Evolutionary conservation across 2,888 invertebrate genomes (phyloP).

Genomic region (Ormyrus labotus): DNA sequence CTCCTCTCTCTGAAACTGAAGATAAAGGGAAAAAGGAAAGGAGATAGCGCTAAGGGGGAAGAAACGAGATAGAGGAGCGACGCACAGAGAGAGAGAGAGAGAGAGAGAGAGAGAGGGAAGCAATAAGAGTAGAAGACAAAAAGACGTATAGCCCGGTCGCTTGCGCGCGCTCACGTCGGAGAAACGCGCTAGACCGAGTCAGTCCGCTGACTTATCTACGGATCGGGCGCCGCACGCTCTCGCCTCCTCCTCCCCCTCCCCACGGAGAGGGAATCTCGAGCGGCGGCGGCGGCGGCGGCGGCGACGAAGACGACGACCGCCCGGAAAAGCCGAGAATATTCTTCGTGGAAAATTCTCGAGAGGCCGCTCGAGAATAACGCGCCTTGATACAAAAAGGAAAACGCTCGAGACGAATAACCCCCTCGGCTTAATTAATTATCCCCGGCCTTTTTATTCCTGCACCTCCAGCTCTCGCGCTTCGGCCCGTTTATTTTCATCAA

Average conservation of each 20-base stretch:
- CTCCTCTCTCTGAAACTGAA: slow-evolving; percentile 42
- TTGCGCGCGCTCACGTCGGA: slow-evolving; percentile 45
- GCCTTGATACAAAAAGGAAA: slow-evolving; percentile 53
- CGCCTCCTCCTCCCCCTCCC: slow-evolving; percentile 52
- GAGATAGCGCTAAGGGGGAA: slow-evolving; percentile 38
- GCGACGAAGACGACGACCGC: slow-evolving; percentile 40
- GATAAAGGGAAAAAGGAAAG: slow-evolving; percentile 61
- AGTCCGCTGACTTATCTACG: slow-evolving; percentile 72
- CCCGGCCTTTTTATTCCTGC: slow-evolving; percentile 40
- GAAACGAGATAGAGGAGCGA: slow-evolving; percentile 24
- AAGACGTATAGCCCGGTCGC: slow-evolving; percentile 50
- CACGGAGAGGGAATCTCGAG: slow-evolving; percentile 11
- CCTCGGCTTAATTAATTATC: slow-evolving; percentile 54
- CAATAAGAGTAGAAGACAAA: slow-evolving; percentile 57
- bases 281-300: slow-evolving; percentile 31
- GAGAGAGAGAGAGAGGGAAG: slow-evolving; percentile 26
- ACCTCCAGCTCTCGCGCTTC: background rate
- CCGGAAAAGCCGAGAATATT: slow-evolving; percentile 59
- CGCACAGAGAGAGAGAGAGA: background rate
- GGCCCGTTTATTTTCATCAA: slow-evolving; percentile 55
- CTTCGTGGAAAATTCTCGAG: slow-evolving; percentile 58
- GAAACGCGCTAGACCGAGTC: slow-evolving; percentile 74
- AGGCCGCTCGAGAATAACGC: slow-evolving; percentile 49
- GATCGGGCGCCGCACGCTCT: slow-evolving; percentile 61
- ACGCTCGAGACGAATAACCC: slow-evolving; percentile 54